Evolutionary conservation across 1,140 invertebrate species (phyloP).

Genomic region (Chymomyza costata): DNA sequence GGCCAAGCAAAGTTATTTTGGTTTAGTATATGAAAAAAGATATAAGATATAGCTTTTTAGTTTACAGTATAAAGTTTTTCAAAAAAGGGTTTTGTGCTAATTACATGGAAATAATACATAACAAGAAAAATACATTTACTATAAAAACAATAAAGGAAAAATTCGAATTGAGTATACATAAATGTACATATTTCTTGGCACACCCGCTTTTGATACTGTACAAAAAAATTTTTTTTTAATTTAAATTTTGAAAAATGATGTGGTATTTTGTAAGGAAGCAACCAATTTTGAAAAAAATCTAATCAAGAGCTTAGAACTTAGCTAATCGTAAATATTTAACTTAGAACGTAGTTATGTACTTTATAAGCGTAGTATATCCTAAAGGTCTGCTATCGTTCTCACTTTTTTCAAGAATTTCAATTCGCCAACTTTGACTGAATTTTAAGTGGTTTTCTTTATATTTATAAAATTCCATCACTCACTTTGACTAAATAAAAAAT

Average conservation of each 20-base stretch:
- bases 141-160: neutral
- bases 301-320: slow-evolving; percentile 17
- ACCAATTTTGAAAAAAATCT: no score
- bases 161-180: slow-evolving; percentile 38
- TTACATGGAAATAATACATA: slow-evolving; percentile 15
- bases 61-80: slow-evolving; percentile 65
- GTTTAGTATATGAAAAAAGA: slow-evolving; percentile 66
- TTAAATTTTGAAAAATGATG: slow-evolving; percentile 18
- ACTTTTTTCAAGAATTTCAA: no score
- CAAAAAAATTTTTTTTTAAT: slow-evolving; percentile 11
- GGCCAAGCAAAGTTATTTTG: slow-evolving; percentile 67
- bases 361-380: no score
- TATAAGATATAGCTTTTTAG: slow-evolving; percentile 69
- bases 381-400: no score
- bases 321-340: no score
- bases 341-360: no score
- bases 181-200: slow-evolving; percentile 73
- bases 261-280: slow-evolving; percentile 47
- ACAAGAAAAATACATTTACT: no score
- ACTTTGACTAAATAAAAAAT: no score
- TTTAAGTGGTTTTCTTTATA: no score
- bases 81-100: slow-evolving; percentile 49
- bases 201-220: slow-evolving; percentile 66
- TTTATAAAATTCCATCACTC: no score
- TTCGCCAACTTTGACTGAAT: no score